Conservation (phyloP, 2,888 invertebrate species). For the Drosophila rubida region DNA sequence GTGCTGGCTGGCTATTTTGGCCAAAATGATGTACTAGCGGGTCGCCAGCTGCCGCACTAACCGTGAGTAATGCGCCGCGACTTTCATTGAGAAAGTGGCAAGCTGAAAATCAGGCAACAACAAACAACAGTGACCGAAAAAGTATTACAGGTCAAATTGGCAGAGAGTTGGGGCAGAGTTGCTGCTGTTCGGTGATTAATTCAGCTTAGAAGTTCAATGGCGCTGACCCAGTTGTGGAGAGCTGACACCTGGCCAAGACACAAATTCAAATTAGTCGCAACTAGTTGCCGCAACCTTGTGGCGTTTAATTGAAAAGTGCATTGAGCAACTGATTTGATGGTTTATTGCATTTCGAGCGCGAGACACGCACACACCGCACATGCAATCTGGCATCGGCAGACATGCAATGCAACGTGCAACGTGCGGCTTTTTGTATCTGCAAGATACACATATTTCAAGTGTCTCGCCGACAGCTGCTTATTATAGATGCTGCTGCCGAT, state of each 20-base stretch:
- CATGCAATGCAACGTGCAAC: conserved; percentile 50
- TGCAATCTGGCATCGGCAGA: conserved; percentile 56
- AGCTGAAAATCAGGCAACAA: neutral
- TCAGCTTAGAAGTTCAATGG: conserved; percentile 35
- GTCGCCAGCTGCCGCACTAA: conserved; percentile 18
- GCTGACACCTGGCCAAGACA: conserved; percentile 49
- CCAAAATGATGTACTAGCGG: conserved; percentile 20
- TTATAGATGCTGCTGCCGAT: conserved; percentile 68
- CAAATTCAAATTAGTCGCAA: conserved; percentile 46
- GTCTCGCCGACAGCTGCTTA: conserved; percentile 75
- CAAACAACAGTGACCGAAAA: neutral
- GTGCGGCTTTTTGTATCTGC: conserved; percentile 43
- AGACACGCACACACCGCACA: conserved; percentile 69
- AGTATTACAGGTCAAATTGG: conserved; percentile 14
- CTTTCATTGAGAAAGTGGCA: conserved; percentile 49
- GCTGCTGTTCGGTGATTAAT: conserved; percentile 41
- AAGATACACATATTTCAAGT: conserved; percentile 75
- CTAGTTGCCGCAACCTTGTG: conserved; percentile 42
- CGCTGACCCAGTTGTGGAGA: conserved; percentile 44
- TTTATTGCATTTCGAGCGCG: conserved; percentile 49
- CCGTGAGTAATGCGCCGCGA: conserved; percentile 47
- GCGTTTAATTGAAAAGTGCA: conserved; percentile 69
- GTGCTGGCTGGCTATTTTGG: conserved; percentile 64
- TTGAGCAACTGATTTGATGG: conserved; percentile 42
- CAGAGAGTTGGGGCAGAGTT: conserved; percentile 9